Conservation (phyloP, 2,888 invertebrate species). For the Drosophila nigricruria region DNA sequence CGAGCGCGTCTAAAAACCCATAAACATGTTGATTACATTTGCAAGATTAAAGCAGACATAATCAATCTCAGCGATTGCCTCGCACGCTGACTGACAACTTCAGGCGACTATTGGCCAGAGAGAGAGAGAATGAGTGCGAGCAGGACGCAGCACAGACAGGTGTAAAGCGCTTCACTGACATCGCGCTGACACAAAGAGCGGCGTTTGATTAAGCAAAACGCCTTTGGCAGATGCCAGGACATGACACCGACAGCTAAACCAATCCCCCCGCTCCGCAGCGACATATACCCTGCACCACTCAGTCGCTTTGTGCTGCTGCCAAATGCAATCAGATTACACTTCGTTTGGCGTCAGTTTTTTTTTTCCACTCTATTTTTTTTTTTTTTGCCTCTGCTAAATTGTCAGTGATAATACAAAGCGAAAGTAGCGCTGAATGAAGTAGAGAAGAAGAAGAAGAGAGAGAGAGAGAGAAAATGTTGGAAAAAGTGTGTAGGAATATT, state of each 20-base stretch:
- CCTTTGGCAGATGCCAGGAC: constrained; percentile 72
- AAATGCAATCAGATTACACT: constrained; percentile 80
- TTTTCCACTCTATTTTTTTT: constrained; percentile 20
- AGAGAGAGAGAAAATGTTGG: not conserved
- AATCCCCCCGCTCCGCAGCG: not conserved
- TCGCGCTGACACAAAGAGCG: constrained; percentile 74
- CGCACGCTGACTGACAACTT: constrained; percentile 42
- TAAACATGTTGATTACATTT: constrained; percentile 69
- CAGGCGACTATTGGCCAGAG: constrained; percentile 26
- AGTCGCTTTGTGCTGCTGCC: constrained; percentile 70
- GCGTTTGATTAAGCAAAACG: constrained; percentile 76
- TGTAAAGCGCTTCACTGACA: constrained; percentile 61
- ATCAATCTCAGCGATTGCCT: constrained; percentile 73
- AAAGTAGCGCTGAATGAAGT: constrained; percentile 49
- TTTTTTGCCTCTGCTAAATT: constrained; percentile 57
- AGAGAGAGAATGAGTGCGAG: not conserved
- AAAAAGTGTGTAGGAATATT: constrained; percentile 43
- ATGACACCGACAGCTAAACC: constrained; percentile 49
- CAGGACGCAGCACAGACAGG: constrained; percentile 12
- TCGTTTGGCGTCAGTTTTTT: constrained; percentile 60
- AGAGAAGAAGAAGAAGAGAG: constrained; percentile 4
- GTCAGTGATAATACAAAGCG: constrained; percentile 70
- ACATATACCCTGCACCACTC: constrained; percentile 2
- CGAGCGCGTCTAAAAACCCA: constrained; percentile 33
- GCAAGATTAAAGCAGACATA: constrained; percentile 70